These are phyloP conservation scores for Trissoscelio sp. DNA, from an alignment of 2,888 invertebrate genomes.

Conservation along the genomic window DNA sequence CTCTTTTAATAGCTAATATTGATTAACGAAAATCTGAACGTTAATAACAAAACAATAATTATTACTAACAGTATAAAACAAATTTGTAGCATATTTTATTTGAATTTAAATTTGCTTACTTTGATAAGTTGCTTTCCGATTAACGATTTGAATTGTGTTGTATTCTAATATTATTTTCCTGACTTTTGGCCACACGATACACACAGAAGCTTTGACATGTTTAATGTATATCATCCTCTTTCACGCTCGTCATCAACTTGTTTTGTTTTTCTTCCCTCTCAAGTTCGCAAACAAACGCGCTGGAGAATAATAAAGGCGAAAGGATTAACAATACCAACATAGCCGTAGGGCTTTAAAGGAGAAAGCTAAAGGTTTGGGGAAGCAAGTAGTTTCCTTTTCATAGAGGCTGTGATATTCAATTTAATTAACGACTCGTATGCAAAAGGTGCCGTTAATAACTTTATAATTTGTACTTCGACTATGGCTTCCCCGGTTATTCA, in stretches of 20 bases:
- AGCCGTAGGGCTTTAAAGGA: constrained; percentile 40
- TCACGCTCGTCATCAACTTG: constrained; percentile 27
- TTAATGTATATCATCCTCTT: constrained; percentile 28
- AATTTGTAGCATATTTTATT: no score
- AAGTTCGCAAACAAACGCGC: constrained; percentile 46
- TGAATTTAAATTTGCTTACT: no score
- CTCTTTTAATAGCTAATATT: background rate
- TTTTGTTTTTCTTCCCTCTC: constrained; percentile 51
- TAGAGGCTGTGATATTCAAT: constrained; percentile 59
- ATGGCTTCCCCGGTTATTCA: constrained; percentile 40
- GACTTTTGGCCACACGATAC: constrained; percentile 14
- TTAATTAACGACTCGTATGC: constrained; percentile 74
- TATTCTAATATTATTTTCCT: constrained; percentile 24
- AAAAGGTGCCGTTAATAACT: constrained; percentile 74
- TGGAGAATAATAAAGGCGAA: constrained; percentile 53
- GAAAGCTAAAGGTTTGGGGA: constrained; percentile 35
- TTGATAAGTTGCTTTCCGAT: no score
- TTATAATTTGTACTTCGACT: constrained; percentile 72
- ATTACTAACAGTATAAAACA: background rate
- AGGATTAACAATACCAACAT: constrained; percentile 62
- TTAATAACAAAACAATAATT: no score
- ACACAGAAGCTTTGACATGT: constrained; percentile 18
- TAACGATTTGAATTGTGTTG: constrained; percentile 1
- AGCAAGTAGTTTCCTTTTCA: constrained; percentile 56
- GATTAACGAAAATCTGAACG: background rate